Conservation (phyloP, 2,113 vertebrate genomes). For the Lepisosteus osseus region DNA sequence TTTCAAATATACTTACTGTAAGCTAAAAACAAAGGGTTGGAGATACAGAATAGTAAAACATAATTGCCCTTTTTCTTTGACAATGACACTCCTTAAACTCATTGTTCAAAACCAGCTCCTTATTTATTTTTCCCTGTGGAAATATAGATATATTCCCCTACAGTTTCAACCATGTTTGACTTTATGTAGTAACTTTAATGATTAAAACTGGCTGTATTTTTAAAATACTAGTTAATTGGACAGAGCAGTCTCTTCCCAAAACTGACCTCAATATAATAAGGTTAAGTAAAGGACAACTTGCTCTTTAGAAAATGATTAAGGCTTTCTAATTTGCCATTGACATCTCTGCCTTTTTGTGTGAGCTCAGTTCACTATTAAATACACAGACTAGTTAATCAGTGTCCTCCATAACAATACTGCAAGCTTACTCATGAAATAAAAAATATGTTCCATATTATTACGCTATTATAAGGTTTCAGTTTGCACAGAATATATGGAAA, state of each 20-base stretch:
- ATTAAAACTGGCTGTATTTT: background rate
- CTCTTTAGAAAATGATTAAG: background rate
- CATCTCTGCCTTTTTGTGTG: too few species aligned
- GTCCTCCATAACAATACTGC: too few species aligned
- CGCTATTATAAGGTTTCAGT: too few species aligned
- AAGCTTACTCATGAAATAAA: too few species aligned
- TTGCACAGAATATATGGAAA: too few species aligned
- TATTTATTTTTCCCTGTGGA: background rate
- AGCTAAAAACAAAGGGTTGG: background rate
- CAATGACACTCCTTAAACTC: too few species aligned
- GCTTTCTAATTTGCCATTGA: background rate
- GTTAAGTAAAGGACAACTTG: constrained; percentile 4
- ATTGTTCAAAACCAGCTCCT: background rate
- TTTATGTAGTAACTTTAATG: background rate
- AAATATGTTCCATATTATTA: too few species aligned
- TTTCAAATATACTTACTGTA: background rate
- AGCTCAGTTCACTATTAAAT: too few species aligned
- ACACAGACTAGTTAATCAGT: too few species aligned
- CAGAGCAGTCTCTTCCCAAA: constrained; percentile 6
- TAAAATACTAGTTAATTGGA: constrained; percentile 9
- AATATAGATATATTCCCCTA: background rate
- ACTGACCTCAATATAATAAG: constrained; percentile 6
- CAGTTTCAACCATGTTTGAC: background rate
- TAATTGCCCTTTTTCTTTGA: too few species aligned
- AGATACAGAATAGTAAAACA: too few species aligned